Base-by-base conservation (phyloP, 2,113 vertebrate genomes). In the Hystrix brachyura region DNA sequence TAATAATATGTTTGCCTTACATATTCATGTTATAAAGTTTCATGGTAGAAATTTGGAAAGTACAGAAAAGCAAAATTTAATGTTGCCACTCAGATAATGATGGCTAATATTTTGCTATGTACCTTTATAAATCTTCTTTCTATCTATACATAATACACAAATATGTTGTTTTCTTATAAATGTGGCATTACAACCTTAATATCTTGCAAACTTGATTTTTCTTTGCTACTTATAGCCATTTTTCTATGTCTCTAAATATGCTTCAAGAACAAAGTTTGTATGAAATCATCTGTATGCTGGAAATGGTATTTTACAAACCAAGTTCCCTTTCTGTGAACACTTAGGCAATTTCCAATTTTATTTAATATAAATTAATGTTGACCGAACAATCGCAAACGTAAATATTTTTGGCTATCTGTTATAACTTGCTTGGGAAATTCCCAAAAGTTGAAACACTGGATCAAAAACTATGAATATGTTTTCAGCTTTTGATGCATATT, bases 1-100 rank as follows among this genome's bases (percentile, higher is more conserved):
- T 71, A 86, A 53, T 67, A 53, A 71, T 34, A 85, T 89, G 53
- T 84, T 85, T 81, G 9, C 59, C 87, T 94, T 94, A 46, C 18
- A 69, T 82, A 71, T 76, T 91, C 86, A 51, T 67, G 17, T 74
- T 81, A 74, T 48, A 76, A 10, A 90, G 3, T 5, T 88, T 83
- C 29, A 38, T 85, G 32, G 65, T 57, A 86, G 53, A 90, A 96
- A 93, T 86, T 84, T 90, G 38, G 43, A 85, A 96, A 96, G 93
- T 69, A 80, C 3, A 53, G 18, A 9, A 88, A 92, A 93, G 57
- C 81, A 81, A 85, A 92, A 64, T 38, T 53, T 57, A 86, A 86
- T 81, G 13, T 9, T 64, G 55, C 29, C 51, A 87, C 46, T 55
- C 69, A 94, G 67, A 92, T 59, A 92, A 83, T 34, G 80, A 87